A percentile compares a stretch with the other conserved stretches of the same genome.
These are phyloP conservation scores for Ceratina calcarata DNA, from an alignment of 1,140 invertebrate species.

Conservation along the genomic window DNA sequence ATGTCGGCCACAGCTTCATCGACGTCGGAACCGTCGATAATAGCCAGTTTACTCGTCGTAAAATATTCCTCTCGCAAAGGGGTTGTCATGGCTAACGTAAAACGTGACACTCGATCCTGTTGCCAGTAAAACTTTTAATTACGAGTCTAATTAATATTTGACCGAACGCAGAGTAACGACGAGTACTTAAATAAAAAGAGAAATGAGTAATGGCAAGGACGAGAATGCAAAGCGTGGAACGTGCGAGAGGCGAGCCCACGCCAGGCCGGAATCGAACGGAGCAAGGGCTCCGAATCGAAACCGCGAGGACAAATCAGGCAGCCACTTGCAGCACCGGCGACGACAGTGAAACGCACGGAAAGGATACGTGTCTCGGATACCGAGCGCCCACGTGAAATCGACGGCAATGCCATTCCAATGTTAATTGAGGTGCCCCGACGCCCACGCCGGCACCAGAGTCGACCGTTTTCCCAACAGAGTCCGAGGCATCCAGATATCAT, in stretches of 20 bases:
- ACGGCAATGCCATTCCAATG: conserved; percentile 64
- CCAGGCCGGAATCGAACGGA: conserved; percentile 6
- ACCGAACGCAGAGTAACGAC: not conserved
- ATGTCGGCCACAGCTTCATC: not conserved
- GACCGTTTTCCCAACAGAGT: conserved; percentile 32
- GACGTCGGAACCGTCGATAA: no score
- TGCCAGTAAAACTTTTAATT: no score
- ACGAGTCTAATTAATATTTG: no score
- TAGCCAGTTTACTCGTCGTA: no score
- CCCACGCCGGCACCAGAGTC: conserved; percentile 45
- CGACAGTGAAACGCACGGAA: conserved; percentile 58
- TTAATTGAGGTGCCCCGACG: conserved; percentile 64
- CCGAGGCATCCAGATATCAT: conserved; percentile 47
- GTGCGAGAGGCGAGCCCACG: not conserved
- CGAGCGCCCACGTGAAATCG: conserved; percentile 62
- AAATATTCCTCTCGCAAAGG: no score
- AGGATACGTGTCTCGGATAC: conserved; percentile 59
- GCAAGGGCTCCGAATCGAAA: not conserved
- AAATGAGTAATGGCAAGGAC: no score
- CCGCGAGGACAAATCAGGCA: conserved; percentile 36
- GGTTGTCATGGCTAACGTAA: no score
- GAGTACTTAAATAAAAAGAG: no score
- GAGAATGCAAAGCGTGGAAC: not conserved
- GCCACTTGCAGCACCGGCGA: conserved; percentile 48
- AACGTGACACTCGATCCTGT: no score